Base-by-base conservation (phyloP, 2,888 invertebrate genomes). In the Adela reaumurella region DNA sequence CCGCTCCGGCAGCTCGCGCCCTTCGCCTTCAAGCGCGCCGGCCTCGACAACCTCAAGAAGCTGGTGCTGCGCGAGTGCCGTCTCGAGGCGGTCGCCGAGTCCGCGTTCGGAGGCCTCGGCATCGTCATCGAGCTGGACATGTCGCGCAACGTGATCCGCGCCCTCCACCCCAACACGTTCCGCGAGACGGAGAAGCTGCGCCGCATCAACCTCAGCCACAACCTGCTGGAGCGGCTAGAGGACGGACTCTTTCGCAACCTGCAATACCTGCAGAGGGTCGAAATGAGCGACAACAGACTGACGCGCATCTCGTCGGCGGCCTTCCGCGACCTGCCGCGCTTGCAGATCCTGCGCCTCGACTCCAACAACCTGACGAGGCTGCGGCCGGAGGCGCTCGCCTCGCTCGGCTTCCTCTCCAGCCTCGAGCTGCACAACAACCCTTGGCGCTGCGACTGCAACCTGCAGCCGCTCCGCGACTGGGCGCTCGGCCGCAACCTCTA, bases 391-490 rank as follows among this genome's bases (percentile, higher is more conserved):
- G 85, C 87, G 54, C 86, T 92, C 57, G 81, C 83, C 58, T 81
- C 82, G 17, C 70, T 93, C 45, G 77, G 82, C 45, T 87, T 86
- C 61, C 74, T 94, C 50, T 84, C 84, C 19, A 89, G 89, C 49
- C 70, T 95, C 41, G 88, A 88, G 58, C 73, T 94, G 43, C 86
- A 87, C 58, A 86, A 87, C 55, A 95, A 95, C 65, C 90, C 89
- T 0, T 95, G 94, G 94, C 83, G 88, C 51, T 95, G 95, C 66
- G 92, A 94, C 60, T 95, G 95, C 65, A 85, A 88, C 57, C 72
- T 95, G 54, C 86, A 90, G 62, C 81, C 83, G 47, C 90, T 94
- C 57, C 83, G 92, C 41, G 87, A 90, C 60, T 92, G 89, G 83
- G 85, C 86, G 51, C 82, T 89, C 49, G 81, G 82, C 55, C 83